These are phyloP conservation scores for Pollenia angustigena DNA, from an alignment of 2,888 invertebrate species.

Conservation along the genomic window DNA sequence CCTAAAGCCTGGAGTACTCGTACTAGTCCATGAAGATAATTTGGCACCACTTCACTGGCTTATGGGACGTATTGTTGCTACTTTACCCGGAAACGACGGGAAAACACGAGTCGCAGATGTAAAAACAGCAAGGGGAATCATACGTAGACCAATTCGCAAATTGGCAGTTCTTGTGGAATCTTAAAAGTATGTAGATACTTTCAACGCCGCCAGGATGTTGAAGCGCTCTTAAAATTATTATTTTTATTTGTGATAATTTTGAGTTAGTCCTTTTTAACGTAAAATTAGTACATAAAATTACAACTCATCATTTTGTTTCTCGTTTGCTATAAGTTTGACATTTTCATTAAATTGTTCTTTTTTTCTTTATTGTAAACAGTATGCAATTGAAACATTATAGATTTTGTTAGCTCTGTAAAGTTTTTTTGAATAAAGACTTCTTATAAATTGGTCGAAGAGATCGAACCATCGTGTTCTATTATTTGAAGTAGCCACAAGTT, in stretches of 20 bases:
- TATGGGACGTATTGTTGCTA: slow-evolving; percentile 32
- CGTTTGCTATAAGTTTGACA: not conserved
- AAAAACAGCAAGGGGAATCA: slow-evolving; percentile 49
- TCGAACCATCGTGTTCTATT: not conserved
- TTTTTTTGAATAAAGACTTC: slow-evolving; percentile 1
- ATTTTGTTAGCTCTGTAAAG: not conserved
- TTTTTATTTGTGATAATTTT: not conserved
- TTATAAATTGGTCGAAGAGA: slow-evolving; percentile 8
- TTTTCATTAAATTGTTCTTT: not conserved
- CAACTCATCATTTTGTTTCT: not conserved
- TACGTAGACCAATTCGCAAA: slow-evolving; percentile 53
- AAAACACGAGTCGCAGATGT: slow-evolving; percentile 46
- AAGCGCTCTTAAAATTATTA: not conserved
- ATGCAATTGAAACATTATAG: slow-evolving; percentile 1
- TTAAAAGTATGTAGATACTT: slow-evolving; percentile 22
- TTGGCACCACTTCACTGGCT: slow-evolving; percentile 37
- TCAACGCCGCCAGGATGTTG: slow-evolving; percentile 25
- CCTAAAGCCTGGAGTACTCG: slow-evolving; percentile 7
- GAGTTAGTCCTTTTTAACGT: not conserved
- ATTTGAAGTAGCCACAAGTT: not conserved
- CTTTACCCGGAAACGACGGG: slow-evolving; percentile 28
- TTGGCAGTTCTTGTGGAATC: slow-evolving; percentile 27
- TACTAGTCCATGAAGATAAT: slow-evolving; percentile 57
- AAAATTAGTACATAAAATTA: slow-evolving; percentile 1
- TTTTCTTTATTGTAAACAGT: not conserved